These are phyloP conservation scores for Cyprinus carpio DNA, from an alignment of 2,113 vertebrate species.

Conservation along the genomic window DNA sequence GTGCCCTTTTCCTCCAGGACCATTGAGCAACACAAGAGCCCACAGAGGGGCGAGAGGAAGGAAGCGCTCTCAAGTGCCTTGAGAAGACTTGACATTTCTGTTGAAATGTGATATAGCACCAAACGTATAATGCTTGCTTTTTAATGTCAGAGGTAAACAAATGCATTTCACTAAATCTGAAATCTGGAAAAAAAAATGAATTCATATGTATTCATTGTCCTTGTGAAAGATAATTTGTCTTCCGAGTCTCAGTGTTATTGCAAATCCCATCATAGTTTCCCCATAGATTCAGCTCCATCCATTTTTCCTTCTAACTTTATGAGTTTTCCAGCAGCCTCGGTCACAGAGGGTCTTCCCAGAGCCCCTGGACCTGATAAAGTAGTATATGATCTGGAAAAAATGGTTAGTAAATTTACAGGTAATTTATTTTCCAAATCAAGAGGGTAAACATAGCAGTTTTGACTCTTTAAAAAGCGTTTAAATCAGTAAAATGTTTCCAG, in stretches of 20 bases:
- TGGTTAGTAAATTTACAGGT: no score
- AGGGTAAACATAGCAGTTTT: no score
- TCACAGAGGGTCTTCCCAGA: neutral
- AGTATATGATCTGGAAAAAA: no score
- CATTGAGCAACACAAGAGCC: conserved; percentile 43
- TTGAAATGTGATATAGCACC: neutral
- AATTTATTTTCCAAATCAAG: no score
- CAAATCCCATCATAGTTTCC: neutral
- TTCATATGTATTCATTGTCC: conserved; percentile 13
- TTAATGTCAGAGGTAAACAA: neutral
- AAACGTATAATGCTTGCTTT: neutral
- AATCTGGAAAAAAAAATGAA: neutral
- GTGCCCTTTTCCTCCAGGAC: conserved; percentile 73
- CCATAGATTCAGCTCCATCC: neutral
- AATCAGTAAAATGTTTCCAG: no score
- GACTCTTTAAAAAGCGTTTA: no score
- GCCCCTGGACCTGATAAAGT: neutral
- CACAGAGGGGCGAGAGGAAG: neutral
- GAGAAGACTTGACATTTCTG: conserved; percentile 4
- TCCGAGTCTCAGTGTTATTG: conserved; percentile 45
- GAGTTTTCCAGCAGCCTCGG: conserved; percentile 17
- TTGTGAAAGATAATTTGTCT: conserved; percentile 9
- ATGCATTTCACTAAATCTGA: neutral
- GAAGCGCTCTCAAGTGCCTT: neutral
- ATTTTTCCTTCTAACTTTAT: conserved; percentile 27